These are phyloP conservation scores for Pristionchus fissidentatus DNA, from an alignment of 2,888 invertebrate species.

Conservation along the genomic window DNA sequence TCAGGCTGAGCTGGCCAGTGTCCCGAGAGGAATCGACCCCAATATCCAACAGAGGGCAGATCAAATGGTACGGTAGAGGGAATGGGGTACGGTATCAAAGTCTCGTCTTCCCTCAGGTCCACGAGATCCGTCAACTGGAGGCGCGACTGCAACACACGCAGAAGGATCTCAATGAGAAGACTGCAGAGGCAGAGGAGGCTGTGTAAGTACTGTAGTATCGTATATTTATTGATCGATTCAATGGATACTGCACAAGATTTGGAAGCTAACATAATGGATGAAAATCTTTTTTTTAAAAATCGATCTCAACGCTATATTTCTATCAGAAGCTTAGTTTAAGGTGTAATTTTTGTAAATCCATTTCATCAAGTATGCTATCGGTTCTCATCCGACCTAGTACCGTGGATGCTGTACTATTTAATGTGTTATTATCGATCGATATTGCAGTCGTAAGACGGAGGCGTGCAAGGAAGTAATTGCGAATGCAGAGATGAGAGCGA, in stretches of 20 bases:
- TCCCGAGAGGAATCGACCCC: background rate
- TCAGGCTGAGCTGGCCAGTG: slow-evolving; percentile 36
- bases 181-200: background rate
- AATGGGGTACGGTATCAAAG: background rate
- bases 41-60: slow-evolving; percentile 6
- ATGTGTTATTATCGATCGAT: background rate
- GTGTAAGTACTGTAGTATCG: slow-evolving; percentile 16
- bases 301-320: too few species aligned
- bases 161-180: slow-evolving; percentile 23
- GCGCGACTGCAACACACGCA: background rate
- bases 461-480: slow-evolving; percentile 14
- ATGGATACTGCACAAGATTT: too few species aligned
- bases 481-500: slow-evolving; percentile 47
- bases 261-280: too few species aligned
- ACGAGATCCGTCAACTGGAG: slow-evolving; percentile 29
- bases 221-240: too few species aligned
- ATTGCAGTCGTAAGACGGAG: slow-evolving; percentile 32
- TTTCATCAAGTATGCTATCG: too few species aligned
- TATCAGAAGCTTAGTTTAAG: too few species aligned
- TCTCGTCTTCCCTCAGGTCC: background rate
- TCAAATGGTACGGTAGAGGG: background rate
- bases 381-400: too few species aligned
- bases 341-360: too few species aligned
- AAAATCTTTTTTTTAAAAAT: too few species aligned
- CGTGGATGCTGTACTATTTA: background rate